Percentiles rank a stretch among this genome's conserved stretches.
Evolutionary conservation across 1,140 invertebrate species (phyloP).

Genomic region (Drosophila sturtevanti): DNA sequence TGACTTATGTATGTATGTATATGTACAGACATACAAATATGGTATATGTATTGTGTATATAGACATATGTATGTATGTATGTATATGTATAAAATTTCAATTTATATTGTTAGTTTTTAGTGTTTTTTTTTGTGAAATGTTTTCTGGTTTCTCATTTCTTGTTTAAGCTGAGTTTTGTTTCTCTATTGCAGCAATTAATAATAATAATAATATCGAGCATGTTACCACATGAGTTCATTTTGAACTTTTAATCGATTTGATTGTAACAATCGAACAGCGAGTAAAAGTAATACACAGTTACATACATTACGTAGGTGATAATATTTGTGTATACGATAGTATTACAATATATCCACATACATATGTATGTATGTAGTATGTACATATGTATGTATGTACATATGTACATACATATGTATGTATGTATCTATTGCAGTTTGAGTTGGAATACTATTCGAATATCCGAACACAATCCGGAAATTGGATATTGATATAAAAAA

Average conservation of each 20-base stretch:
- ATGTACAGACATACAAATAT: slow-evolving; percentile 10
- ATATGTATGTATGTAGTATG: too few relatives aligned
- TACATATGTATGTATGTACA: background rate
- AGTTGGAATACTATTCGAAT: too few relatives aligned
- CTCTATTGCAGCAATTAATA: slow-evolving; percentile 1
- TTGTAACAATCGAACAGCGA: too few relatives aligned
- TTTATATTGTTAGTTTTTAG: slow-evolving; percentile 44
- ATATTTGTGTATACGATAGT: too few relatives aligned
- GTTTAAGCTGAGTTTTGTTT: slow-evolving; percentile 38
- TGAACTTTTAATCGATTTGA: background rate
- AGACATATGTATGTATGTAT: background rate
- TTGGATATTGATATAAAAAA: too few relatives aligned
- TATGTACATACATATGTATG: background rate
- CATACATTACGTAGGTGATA: too few relatives aligned
- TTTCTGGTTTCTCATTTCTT: slow-evolving; percentile 60
- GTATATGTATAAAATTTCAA: slow-evolving; percentile 39
- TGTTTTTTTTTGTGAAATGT: slow-evolving; percentile 46
- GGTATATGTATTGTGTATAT: slow-evolving; percentile 27
- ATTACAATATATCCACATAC: too few relatives aligned
- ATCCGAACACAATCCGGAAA: too few relatives aligned
- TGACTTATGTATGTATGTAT: background rate
- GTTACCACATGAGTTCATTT: background rate
- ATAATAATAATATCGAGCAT: background rate
- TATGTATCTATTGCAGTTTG: slow-evolving; percentile 6
- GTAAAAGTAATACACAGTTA: background rate